A percentile compares a stretch with the other conserved stretches of the same genome.
Evolutionary conservation across 2,888 invertebrate species (phyloP).

Genomic region (Epirrhoe tristata): DNA sequence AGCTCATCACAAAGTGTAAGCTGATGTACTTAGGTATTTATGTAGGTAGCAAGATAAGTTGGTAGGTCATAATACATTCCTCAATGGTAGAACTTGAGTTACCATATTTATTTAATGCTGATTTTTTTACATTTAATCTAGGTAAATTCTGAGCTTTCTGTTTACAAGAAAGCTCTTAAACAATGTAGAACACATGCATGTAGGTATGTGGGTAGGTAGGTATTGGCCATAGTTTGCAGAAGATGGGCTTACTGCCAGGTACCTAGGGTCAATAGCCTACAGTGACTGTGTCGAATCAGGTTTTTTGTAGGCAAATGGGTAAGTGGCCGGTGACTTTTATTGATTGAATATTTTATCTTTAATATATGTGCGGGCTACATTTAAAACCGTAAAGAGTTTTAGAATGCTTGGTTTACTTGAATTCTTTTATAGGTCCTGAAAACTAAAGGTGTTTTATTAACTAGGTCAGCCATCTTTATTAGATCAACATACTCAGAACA

Average conservation of each 20-base stretch:
- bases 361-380: conserved; percentile 19
- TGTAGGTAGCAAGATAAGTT: background rate
- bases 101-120: background rate
- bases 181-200: background rate
- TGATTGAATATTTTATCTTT: conserved; percentile 31
- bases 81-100: background rate
- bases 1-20: background rate
- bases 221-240: conserved; percentile 42
- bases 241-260: conserved; percentile 68
- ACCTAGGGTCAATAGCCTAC: conserved; percentile 74
- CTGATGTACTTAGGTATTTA: no score
- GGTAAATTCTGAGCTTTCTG: background rate
- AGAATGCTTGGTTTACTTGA: background rate
- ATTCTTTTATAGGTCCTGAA: background rate
- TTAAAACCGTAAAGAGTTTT: background rate
- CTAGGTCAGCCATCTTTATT: background rate
- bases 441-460: background rate
- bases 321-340: conserved; percentile 40
- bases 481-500: background rate
- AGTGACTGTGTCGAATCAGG: conserved; percentile 41
- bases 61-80: background rate
- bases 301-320: conserved; percentile 51
- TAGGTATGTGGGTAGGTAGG: conserved; percentile 2
- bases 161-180: background rate
- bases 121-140: background rate